Percentiles rank a stretch among this genome's conserved stretches.
These are phyloP conservation scores for Temnothorax curvispinosus DNA, from an alignment of 1,140 invertebrate genomes.

Conservation along the genomic window DNA sequence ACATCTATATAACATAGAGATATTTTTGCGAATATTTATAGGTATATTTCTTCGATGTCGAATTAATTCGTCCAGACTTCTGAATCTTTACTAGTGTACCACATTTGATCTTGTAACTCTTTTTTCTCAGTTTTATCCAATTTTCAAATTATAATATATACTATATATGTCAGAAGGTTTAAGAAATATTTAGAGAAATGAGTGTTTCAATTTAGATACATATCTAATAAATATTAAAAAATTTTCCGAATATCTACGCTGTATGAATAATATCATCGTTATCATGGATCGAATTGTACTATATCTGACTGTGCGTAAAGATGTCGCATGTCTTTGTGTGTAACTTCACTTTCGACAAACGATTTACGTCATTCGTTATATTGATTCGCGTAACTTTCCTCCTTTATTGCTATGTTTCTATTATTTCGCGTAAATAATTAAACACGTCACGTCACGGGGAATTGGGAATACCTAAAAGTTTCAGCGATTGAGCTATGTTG, in stretches of 20 bases:
- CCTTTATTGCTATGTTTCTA: conserved; percentile 74
- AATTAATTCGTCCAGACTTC: not conserved
- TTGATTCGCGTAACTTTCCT: conserved; percentile 1
- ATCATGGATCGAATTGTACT: conserved; percentile 59
- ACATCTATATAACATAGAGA: conserved; percentile 11
- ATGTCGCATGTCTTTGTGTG: conserved; percentile 2
- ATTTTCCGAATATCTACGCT: not conserved
- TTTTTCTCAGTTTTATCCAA: not conserved
- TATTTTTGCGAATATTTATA: not conserved
- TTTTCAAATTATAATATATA: not conserved
- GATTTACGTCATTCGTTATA: conserved; percentile 29
- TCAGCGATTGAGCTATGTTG: conserved; percentile 72
- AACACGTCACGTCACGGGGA: conserved; percentile 7
- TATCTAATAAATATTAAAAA: not conserved
- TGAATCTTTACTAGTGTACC: not conserved
- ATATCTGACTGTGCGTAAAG: conserved; percentile 47
- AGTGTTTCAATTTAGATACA: not conserved
- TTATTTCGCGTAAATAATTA: conserved; percentile 19
- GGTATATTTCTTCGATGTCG: not conserved
- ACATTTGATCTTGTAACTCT: not conserved
- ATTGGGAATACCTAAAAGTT: conserved; percentile 81
- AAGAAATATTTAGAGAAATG: not conserved
- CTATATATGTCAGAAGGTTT: not conserved
- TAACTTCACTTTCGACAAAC: conserved; percentile 44
- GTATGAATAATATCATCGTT: conserved; percentile 8